phyloP scores from a whole-genome alignment of 2,888 invertebrate genomes.

The Beris chalybata region DNA sequence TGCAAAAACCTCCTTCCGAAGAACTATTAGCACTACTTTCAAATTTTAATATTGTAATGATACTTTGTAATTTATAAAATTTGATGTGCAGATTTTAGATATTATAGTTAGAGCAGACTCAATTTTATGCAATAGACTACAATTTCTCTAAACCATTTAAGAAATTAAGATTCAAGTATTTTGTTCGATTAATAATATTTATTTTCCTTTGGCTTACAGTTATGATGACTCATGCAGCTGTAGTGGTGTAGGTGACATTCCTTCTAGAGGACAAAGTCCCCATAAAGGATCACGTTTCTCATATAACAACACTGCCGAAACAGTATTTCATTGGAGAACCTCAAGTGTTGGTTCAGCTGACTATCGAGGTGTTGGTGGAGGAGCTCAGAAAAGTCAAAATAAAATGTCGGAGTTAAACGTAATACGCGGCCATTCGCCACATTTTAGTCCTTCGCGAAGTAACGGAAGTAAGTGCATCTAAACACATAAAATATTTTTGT shows the following conservation, averaged over 20 bases:
- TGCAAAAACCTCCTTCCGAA: no score
- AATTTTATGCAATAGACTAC: no score
- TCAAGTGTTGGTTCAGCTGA: slow-evolving; percentile 36
- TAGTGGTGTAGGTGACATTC: slow-evolving; percentile 35
- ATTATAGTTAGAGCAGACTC: no score
- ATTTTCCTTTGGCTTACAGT: background rate
- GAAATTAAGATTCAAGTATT: no score
- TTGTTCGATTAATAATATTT: no score
- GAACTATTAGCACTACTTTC: no score
- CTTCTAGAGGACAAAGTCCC: slow-evolving; percentile 34
- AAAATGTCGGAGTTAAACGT: slow-evolving; percentile 42
- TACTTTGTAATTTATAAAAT: no score
- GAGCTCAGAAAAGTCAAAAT: background rate
- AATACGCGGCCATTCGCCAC: slow-evolving; percentile 42
- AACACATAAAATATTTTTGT: background rate
- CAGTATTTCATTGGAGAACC: slow-evolving; percentile 38
- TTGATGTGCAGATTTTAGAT: no score
- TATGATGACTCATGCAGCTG: slow-evolving; percentile 24
- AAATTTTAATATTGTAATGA: no score
- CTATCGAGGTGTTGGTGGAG: slow-evolving; percentile 33
- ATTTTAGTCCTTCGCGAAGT: slow-evolving; percentile 43
- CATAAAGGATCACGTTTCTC: slow-evolving; percentile 37
- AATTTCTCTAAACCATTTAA: no score
- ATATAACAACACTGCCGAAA: slow-evolving; percentile 36
- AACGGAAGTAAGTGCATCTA: slow-evolving; percentile 36